phyloP scores from a whole-genome alignment of 2,113 vertebrate genomes.

The Semicossyphus pulcher region DNA sequence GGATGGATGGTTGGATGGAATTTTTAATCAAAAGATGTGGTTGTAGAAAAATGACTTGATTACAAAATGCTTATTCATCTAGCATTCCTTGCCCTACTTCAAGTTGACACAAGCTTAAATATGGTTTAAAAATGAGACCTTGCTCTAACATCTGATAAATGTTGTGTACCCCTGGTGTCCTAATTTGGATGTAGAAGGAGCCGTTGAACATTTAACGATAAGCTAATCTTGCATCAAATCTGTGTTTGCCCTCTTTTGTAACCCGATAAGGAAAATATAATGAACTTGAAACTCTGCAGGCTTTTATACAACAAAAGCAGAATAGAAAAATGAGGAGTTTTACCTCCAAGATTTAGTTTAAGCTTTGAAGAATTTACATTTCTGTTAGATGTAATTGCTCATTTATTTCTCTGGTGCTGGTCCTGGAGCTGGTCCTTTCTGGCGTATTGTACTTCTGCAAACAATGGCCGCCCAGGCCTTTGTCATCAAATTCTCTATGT shows the following conservation, averaged over 20 bases:
- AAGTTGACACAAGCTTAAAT: constrained; percentile 24
- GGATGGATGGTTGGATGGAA: too few species aligned
- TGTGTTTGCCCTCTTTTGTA: constrained; percentile 15
- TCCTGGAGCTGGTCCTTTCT: not conserved
- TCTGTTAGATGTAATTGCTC: not conserved
- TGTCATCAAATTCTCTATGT: constrained; percentile 10
- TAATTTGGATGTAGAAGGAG: constrained; percentile 19
- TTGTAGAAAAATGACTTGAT: constrained; percentile 24
- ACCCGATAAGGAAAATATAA: constrained; percentile 33
- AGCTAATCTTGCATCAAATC: constrained; percentile 37
- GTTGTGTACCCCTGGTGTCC: not conserved
- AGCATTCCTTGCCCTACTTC: not conserved
- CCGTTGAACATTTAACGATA: constrained; percentile 20
- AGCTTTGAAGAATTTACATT: constrained; percentile 2
- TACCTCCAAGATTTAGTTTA: not conserved
- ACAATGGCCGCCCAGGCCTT: not conserved
- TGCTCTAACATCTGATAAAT: constrained; percentile 25
- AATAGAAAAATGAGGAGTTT: not conserved
- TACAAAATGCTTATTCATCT: constrained; percentile 19
- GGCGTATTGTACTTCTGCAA: constrained; percentile 3
- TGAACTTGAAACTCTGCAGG: constrained; percentile 17
- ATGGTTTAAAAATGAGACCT: not conserved
- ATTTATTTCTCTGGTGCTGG: not conserved
- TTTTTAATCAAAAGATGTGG: not conserved
- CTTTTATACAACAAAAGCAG: constrained; percentile 5